phyloP scores from a whole-genome alignment of 2,888 invertebrate species.

The Helleia helle region DNA sequence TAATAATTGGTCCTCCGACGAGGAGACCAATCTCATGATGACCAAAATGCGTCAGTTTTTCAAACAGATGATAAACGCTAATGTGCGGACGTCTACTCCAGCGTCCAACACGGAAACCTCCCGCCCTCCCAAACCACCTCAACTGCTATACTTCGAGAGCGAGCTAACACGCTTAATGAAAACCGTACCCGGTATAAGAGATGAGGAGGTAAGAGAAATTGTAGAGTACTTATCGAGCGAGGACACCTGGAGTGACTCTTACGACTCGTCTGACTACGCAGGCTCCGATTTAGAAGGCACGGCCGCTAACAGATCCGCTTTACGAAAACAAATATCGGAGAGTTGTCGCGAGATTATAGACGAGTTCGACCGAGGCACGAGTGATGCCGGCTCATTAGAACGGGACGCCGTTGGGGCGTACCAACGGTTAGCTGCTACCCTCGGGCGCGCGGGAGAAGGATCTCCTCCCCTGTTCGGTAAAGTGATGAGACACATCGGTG shows the following conservation, averaged over 20 bases:
- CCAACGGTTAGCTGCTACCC: slow-evolving; percentile 87
- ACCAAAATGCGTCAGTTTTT: slow-evolving; percentile 94
- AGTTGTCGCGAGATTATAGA: slow-evolving; percentile 91
- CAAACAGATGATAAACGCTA: slow-evolving; percentile 89
- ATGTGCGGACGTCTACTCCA: slow-evolving; percentile 69
- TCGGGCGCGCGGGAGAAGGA: slow-evolving; percentile 80
- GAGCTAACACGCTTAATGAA: slow-evolving; percentile 93
- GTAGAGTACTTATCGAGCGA: slow-evolving; percentile 94
- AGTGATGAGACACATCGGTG: slow-evolving; percentile 94
- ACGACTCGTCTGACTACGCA: slow-evolving; percentile 93
- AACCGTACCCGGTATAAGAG: slow-evolving; percentile 92
- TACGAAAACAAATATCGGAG: slow-evolving; percentile 89
- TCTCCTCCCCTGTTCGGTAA: slow-evolving; percentile 91
- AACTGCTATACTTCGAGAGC: slow-evolving; percentile 90
- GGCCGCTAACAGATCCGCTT: slow-evolving; percentile 76
- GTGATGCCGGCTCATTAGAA: slow-evolving; percentile 75
- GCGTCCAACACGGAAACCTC: slow-evolving; percentile 74
- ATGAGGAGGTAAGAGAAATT: slow-evolving; percentile 92
- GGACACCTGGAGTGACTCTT: slow-evolving; percentile 95
- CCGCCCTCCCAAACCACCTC: slow-evolving; percentile 85
- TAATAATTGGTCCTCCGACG: slow-evolving; percentile 95
- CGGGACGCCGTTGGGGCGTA: slow-evolving; percentile 91
- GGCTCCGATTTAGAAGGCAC: slow-evolving; percentile 88
- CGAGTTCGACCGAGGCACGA: slow-evolving; percentile 85
- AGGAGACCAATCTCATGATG: slow-evolving; percentile 96